Evolutionary conservation across 2,113 vertebrate species (phyloP).

Genomic region (Ariopsis seemanni): DNA sequence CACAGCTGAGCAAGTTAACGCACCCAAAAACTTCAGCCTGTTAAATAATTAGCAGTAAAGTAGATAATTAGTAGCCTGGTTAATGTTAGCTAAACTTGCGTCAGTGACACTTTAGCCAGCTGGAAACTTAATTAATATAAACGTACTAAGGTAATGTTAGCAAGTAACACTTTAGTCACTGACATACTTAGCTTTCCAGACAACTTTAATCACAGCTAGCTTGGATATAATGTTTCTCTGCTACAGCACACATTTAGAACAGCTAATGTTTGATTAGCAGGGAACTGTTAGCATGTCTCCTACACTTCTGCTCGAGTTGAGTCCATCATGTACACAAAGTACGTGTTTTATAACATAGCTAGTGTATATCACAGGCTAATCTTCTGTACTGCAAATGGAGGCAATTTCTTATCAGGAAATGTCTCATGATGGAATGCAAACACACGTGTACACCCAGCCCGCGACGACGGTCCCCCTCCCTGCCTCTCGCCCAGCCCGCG

Average conservation of each 20-base stretch:
- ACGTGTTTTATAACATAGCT: background rate
- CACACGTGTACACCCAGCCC: too few relatives aligned
- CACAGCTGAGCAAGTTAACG: background rate
- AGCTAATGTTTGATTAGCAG: background rate
- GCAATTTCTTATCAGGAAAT: background rate
- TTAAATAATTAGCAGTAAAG: background rate
- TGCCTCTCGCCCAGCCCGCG: too few relatives aligned
- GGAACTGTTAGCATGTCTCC: background rate
- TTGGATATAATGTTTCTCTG: background rate
- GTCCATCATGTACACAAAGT: background rate
- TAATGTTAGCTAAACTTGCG: background rate
- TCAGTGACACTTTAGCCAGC: background rate
- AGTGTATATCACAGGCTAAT: background rate
- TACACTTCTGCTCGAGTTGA: background rate
- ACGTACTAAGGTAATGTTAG: background rate
- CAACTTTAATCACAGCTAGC: background rate
- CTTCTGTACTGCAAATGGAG: background rate
- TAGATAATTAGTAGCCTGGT: background rate
- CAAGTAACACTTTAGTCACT: background rate
- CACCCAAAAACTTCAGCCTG: background rate
- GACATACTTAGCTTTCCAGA: background rate
- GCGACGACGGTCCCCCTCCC: too few relatives aligned
- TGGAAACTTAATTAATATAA: background rate
- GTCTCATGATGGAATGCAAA: background rate
- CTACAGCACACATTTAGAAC: background rate